Base-by-base conservation (phyloP, 2,113 vertebrate genomes). In the Pongo abelii region DNA sequence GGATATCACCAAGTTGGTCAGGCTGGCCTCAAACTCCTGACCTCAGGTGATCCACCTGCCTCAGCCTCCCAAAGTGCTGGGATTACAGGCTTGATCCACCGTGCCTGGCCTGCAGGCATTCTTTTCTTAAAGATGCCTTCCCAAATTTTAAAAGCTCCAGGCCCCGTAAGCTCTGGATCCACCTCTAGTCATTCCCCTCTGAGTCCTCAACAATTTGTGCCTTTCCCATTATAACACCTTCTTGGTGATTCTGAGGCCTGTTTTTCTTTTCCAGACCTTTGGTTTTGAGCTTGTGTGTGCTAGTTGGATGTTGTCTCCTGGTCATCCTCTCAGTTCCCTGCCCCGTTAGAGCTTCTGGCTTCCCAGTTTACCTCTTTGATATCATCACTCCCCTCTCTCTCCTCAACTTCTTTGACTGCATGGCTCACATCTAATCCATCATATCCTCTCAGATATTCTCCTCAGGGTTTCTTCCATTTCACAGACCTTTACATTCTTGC, bases 21-120 rank as follows among this genome's bases (percentile, higher is more conserved):
- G 25, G 59, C 59, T 61, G 59, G 25, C 25, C 25, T 61, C 25
- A 61, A 61, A 61, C 59, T 61, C 25, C 59, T 61, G 59, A 61
- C 59, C 59, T 61, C 59, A 61, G 25, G 25, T 5, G 25, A 27
- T 61, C 59, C 59, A 61, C 59, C 25, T 61, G 25, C 10, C 59
- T 61, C 25, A 61, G 25, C 59, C 59, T 61, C 59, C 59, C 59
- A 61, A 12, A 61, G 10, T 61, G 25, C 25, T 27, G 59, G 59
- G 59, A 61, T 27, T 61, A 61, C 4, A 61, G 59, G 25, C 23
- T 10, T 61, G 25, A 61, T 3, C 25, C 10, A 61, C 23, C 25
- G 0, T 3, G 2, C 59, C 59, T 1, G 6, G 17, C 55, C 55
- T 57, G 55, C 6, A 27, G 0, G 14, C 14, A 14, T 67, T 67